Base-by-base conservation (phyloP, 2,113 vertebrate species). In the Morone chrysops region DNA sequence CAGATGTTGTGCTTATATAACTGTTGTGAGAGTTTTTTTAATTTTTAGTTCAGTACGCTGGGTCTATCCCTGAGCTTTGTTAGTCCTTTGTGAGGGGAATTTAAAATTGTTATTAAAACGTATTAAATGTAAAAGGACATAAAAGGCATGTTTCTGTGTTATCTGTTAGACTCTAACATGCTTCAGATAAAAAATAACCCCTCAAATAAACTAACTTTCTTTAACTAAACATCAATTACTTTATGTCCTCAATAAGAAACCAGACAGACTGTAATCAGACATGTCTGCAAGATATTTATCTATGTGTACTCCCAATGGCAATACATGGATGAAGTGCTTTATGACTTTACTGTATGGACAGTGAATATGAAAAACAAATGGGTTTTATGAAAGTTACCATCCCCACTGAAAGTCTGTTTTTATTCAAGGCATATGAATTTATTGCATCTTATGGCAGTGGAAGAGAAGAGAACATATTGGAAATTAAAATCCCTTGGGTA, bases 1-100 rank as follows among this genome's bases (percentile, higher is more conserved):
- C 80, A 84, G 84, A 84, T 87, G 75, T 83, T 82, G 60, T 45
- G 53, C 70, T 89, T 89, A 84, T 67, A 17, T 86, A 87, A 87
- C 53, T 78, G 22, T 60, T 53, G 20, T 57, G 50, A 25, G 36
- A 25, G 25, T 31, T 38, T 80, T 76, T 84, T 54, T 1, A 53
- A 69, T 53, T 54, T 71, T 80, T 70, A 62, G 41, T 3, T 68
- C 20, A 1, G 36, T 75, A 41, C 61, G n/a, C 61, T 47, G 45
- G 45, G 66, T 66, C 20, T 61, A 31, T n/a, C 78, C 0, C 36
- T 69, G 56, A 78, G 51, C 74, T 40, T 25, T 70, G 61, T 56
- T 40, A 9, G 50, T 70, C 56, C 22, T 18, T 53, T 78, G 31
- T 41, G 14, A 60, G 10, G 3, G 45, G 36, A 50, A 75, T 77